Evolutionary conservation across 2,797 vertebrate genomes (phyloP).

Genomic region (Lates japonicus): DNA sequence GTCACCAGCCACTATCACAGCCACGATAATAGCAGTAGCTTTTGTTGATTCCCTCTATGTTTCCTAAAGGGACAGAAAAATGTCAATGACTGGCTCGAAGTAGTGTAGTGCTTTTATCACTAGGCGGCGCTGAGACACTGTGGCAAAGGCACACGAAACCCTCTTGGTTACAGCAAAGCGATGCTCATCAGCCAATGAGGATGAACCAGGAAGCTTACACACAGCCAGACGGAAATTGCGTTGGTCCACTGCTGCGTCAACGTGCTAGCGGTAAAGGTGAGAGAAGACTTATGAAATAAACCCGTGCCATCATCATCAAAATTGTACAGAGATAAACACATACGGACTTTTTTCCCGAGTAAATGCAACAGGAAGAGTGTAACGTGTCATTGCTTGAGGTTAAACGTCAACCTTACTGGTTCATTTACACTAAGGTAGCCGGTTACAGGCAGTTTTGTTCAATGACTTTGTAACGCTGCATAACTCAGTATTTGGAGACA

Average conservation of each 20-base stretch:
- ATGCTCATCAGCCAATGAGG: constrained; percentile 39
- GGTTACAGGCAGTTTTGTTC: not conserved
- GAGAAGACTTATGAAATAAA: constrained; percentile 27
- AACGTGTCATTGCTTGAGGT: too few relatives aligned
- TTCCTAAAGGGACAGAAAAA: not conserved
- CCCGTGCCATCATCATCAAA: not conserved
- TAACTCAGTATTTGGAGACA: fast-evolving
- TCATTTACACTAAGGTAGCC: not conserved
- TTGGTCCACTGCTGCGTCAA: constrained; percentile 5
- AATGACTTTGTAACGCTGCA: not conserved
- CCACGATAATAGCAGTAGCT: not conserved
- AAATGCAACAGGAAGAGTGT: fast-evolving
- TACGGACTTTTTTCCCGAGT: not conserved
- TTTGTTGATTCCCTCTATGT: not conserved
- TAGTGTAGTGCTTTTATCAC: constrained; percentile 10
- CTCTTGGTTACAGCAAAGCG: not conserved
- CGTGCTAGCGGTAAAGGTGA: constrained; percentile 72
- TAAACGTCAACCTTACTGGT: not conserved
- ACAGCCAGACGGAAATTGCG: constrained; percentile 50
- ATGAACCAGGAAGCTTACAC: constrained; percentile 19
- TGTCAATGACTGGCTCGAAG: not conserved
- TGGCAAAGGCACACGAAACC: not conserved
- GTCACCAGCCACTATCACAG: not conserved
- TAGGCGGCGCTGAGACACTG: constrained; percentile 11
- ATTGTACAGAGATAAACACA: not conserved